phyloP scores from a whole-genome alignment of 1,140 invertebrate genomes.

The Lucilia sericata region DNA sequence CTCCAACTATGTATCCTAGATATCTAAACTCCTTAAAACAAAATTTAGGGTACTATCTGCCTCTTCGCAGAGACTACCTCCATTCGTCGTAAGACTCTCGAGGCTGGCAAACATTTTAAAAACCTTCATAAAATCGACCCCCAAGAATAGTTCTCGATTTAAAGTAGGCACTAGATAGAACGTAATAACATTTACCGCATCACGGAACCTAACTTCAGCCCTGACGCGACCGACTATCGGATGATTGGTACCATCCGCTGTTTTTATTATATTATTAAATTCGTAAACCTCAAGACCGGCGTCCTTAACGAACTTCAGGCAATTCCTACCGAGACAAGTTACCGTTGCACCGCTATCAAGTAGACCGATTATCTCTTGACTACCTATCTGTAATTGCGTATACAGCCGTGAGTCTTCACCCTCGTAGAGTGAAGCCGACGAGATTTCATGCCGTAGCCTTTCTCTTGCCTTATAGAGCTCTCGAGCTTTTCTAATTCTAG shows the following conservation, averaged over 20 bases:
- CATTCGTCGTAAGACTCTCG: not conserved
- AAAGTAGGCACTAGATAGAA: no score
- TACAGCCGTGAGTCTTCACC: conserved; percentile 1
- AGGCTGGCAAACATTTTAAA: no score
- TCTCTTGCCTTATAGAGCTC: not conserved
- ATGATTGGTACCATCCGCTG: not conserved
- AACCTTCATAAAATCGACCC: no score
- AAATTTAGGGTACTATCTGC: not conserved
- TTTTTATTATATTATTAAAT: not conserved
- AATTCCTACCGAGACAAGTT: not conserved
- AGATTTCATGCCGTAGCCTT: not conserved
- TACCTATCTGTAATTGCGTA: not conserved
- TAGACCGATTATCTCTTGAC: not conserved
- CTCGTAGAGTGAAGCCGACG: not conserved
- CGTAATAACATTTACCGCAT: no score
- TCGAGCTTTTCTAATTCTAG: not conserved
- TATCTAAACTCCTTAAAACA: conserved; percentile 47
- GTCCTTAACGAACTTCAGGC: not conserved
- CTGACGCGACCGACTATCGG: not conserved
- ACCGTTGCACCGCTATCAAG: not conserved
- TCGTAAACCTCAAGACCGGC: not conserved
- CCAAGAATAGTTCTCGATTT: no score
- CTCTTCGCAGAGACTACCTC: not conserved
- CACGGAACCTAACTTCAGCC: no score
- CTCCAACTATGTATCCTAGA: conserved; percentile 55